Evolutionary conservation across 2,797 vertebrate genomes (phyloP).

Genomic region (Micropoecilia bifurca): DNA sequence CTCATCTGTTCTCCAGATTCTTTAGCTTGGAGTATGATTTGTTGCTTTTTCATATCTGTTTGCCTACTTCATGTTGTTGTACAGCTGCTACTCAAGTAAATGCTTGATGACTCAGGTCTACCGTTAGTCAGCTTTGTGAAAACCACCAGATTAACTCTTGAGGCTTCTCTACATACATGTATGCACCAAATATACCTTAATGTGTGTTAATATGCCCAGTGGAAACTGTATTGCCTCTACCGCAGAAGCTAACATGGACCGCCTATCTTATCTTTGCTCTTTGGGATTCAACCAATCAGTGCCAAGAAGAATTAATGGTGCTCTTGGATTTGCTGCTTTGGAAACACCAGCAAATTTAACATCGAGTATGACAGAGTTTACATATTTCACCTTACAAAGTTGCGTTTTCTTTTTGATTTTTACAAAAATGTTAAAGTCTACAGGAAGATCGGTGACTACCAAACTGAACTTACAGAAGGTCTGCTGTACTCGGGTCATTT

Average conservation of each 20-base stretch:
- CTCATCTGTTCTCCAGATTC: neutral
- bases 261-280: too few relatives aligned
- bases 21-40: neutral
- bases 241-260: neutral
- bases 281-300: too few relatives aligned
- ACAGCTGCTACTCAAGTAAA: neutral
- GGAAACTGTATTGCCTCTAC: neutral
- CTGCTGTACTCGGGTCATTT: neutral
- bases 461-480: neutral
- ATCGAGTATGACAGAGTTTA: neutral
- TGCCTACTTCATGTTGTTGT: neutral
- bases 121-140: neutral
- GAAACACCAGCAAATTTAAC: neutral
- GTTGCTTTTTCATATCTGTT: neutral
- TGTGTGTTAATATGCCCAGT: neutral
- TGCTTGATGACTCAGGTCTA: neutral
- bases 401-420: neutral
- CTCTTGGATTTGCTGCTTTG: neutral
- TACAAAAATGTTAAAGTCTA: too few relatives aligned
- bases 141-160: too few relatives aligned
- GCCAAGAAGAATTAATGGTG: too few relatives aligned
- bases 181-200: neutral
- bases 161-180: too few relatives aligned
- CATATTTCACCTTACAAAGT: neutral
- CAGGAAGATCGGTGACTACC: neutral